phyloP scores from a whole-genome alignment of 2,113 vertebrate species.

The Seriola dumerili region DNA sequence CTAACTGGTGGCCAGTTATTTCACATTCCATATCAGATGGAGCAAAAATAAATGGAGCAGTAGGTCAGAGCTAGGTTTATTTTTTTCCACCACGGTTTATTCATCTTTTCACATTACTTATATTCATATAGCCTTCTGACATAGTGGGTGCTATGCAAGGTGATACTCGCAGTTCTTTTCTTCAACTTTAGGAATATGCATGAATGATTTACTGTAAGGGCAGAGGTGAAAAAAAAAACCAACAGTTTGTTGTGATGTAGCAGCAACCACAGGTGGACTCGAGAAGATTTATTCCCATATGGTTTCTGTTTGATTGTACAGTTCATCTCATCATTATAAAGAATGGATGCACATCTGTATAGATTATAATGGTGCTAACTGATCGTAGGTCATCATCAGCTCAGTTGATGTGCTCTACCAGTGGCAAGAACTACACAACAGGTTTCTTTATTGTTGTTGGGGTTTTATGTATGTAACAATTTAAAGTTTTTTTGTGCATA shows the following conservation, averaged over 20 bases:
- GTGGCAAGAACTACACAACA: constrained; percentile 65
- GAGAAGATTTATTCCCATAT: not conserved
- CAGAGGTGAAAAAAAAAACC: constrained; percentile 27
- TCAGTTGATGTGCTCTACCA: constrained; percentile 43
- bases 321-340: constrained; percentile 34
- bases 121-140: constrained; percentile 32
- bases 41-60: constrained; percentile 36
- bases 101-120: constrained; percentile 35
- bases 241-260: constrained; percentile 50
- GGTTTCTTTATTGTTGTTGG: constrained; percentile 71
- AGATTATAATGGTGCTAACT: constrained; percentile 61
- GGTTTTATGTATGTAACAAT: constrained; percentile 60
- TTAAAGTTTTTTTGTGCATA: constrained; percentile 60
- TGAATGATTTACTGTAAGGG: constrained; percentile 33
- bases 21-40: constrained; percentile 76
- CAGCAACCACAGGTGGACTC: constrained; percentile 30
- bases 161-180: constrained; percentile 5
- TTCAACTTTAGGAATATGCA: constrained; percentile 28
- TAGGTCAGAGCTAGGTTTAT: constrained; percentile 1
- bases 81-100: constrained; percentile 4
- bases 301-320: constrained; percentile 48
- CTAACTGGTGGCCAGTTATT: constrained; percentile 62
- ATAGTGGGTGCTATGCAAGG: constrained; percentile 50
- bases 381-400: constrained; percentile 42
- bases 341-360: constrained; percentile 50